Evolutionary conservation across 2,888 invertebrate species (phyloP).

Genomic region (Odontomyia ornata): DNA sequence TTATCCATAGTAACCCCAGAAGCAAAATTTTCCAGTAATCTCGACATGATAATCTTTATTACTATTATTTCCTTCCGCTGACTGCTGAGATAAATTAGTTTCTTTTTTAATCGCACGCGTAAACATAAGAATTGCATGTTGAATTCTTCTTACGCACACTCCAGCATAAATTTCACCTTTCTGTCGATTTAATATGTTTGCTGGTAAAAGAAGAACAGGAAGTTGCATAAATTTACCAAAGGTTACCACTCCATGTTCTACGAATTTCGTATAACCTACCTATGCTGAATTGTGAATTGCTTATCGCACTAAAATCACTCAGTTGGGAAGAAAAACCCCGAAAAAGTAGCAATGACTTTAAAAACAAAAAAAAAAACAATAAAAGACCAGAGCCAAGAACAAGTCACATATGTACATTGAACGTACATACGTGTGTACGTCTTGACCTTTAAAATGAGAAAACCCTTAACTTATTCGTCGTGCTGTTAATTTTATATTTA

Average conservation of each 20-base stretch:
- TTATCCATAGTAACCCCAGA: no score
- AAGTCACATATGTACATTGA: no score
- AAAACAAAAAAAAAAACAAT: background rate
- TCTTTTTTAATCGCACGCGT: background rate
- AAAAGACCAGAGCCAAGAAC: background rate
- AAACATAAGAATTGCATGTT: conserved; percentile 18
- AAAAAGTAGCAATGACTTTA: background rate
- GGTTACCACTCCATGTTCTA: conserved; percentile 26
- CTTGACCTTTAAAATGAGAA: conserved; percentile 22
- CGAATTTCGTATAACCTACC: conserved; percentile 24
- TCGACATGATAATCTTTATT: background rate
- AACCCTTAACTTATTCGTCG: background rate
- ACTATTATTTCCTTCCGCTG: background rate
- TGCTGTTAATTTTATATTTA: no score
- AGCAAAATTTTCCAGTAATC: background rate
- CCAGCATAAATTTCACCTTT: conserved; percentile 19
- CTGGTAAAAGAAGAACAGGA: conserved; percentile 25
- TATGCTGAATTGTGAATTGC: conserved; percentile 40
- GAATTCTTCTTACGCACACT: background rate
- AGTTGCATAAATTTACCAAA: conserved; percentile 42
- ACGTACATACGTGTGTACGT: background rate
- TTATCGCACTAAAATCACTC: conserved; percentile 37
- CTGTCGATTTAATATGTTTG: conserved; percentile 1
- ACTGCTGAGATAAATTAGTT: background rate
- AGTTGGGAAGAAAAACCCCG: background rate